Conservation (phyloP, 2,113 vertebrate genomes). For the Recurvirostra avosetta region DNA sequence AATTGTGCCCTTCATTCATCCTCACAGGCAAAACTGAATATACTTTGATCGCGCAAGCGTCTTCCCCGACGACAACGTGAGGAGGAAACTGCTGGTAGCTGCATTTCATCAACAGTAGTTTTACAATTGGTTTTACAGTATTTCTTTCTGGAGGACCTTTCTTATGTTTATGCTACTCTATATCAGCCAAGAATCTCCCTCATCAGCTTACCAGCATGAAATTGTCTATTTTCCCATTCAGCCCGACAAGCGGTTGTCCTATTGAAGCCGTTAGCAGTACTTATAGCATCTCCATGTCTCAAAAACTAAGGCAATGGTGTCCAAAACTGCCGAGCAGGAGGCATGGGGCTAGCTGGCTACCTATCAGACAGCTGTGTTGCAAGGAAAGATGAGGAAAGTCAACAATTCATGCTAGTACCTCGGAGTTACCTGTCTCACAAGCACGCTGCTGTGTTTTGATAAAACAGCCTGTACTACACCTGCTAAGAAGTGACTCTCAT, state of each 20-base stretch:
- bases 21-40: not conserved
- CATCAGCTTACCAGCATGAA: accelerated
- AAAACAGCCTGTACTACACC: accelerated
- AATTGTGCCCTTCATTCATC: not conserved
- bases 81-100: not conserved
- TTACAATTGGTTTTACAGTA: not conserved
- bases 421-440: not conserved
- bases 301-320: not conserved
- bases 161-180: not conserved
- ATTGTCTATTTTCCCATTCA: not conserved
- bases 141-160: not conserved
- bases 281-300: not conserved
- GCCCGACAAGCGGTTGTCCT: accelerated
- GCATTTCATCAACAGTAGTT: not conserved
- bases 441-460: not conserved
- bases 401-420: not conserved
- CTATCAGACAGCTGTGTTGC: not conserved
- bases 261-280: accelerated
- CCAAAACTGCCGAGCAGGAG: not conserved
- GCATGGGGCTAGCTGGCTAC: accelerated
- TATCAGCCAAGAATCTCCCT: not conserved
- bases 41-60: accelerated
- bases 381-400: not conserved
- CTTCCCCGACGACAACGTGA: accelerated
- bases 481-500: accelerated